Conservation (phyloP, 1,140 invertebrate species). For the Temnothorax nylanderi region DNA sequence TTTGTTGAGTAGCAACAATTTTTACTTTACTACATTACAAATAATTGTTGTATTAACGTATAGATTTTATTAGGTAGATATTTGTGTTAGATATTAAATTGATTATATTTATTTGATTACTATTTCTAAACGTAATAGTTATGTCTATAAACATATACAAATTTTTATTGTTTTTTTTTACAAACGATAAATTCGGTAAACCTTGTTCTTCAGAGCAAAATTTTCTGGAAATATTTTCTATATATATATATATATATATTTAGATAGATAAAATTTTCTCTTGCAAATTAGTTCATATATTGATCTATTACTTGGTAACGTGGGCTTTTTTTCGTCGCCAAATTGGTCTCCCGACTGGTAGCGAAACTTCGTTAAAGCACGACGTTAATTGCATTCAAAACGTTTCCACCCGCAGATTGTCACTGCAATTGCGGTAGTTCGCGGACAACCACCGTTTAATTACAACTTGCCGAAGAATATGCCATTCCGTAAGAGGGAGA, state of each 20-base stretch:
- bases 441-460: conserved; percentile 76
- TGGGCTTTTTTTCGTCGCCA: conserved; percentile 45
- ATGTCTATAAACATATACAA: neutral
- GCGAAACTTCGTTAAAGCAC: conserved; percentile 69
- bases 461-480: conserved; percentile 80
- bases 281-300: conserved; percentile 23
- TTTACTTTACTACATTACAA: neutral
- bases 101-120: neutral
- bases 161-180: neutral
- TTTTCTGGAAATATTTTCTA: conserved; percentile 6
- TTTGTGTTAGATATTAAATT: neutral
- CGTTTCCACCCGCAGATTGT: conserved; percentile 72
- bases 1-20: neutral
- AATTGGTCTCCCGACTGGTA: conserved; percentile 49
- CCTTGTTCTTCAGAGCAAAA: neutral
- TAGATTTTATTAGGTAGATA: neutral
- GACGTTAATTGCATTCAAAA: conserved; percentile 74
- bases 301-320: conserved; percentile 54
- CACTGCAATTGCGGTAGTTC: conserved; percentile 64
- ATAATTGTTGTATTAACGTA: neutral
- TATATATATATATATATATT: too few species aligned
- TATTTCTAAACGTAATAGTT: neutral
- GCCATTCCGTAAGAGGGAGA: conserved; percentile 26
- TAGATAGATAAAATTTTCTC: conserved; percentile 19
- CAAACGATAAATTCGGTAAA: neutral